Evolutionary conservation across 2,888 invertebrate genomes (phyloP).

Genomic region (Aspidapion aeneum): DNA sequence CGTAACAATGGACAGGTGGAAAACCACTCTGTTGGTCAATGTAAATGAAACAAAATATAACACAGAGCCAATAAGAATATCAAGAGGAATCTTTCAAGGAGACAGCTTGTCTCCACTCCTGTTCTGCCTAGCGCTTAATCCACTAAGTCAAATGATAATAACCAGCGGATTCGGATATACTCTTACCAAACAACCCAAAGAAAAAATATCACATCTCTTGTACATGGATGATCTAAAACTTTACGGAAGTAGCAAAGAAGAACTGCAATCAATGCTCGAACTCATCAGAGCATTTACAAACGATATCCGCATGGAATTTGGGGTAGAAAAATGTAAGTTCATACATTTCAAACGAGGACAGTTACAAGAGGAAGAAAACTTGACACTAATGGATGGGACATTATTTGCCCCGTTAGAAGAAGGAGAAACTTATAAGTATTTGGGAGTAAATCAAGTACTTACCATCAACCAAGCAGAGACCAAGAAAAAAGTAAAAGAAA

Average conservation of each 20-base stretch:
- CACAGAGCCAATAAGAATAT: constrained; percentile 1
- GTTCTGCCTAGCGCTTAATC: constrained; percentile 1
- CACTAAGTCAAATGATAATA: not conserved
- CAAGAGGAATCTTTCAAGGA: constrained; percentile 6
- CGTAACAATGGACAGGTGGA: not conserved
- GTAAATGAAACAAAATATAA: constrained; percentile 1
- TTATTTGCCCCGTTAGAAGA: no score
- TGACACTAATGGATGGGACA: no score
- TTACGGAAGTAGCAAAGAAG: constrained; percentile 2
- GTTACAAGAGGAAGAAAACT: no score
- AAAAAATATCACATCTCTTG: constrained; percentile 1
- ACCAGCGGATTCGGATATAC: constrained; percentile 1
- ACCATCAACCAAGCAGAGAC: not conserved
- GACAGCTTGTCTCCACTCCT: not conserved
- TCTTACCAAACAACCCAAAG: constrained; percentile 1
- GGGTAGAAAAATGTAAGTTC: not conserved
- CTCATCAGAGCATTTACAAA: not conserved
- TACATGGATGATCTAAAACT: constrained; percentile 7
- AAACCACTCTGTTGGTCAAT: not conserved
- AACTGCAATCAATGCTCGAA: not conserved
- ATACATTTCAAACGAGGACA: not conserved
- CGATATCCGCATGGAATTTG: constrained; percentile 5
- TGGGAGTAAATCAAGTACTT: not conserved
- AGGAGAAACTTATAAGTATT: constrained; percentile 4
- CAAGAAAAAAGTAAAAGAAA: constrained; percentile 4